Conservation (phyloP, 1,140 invertebrate genomes). For the Caligus rogercresseyi region DNA sequence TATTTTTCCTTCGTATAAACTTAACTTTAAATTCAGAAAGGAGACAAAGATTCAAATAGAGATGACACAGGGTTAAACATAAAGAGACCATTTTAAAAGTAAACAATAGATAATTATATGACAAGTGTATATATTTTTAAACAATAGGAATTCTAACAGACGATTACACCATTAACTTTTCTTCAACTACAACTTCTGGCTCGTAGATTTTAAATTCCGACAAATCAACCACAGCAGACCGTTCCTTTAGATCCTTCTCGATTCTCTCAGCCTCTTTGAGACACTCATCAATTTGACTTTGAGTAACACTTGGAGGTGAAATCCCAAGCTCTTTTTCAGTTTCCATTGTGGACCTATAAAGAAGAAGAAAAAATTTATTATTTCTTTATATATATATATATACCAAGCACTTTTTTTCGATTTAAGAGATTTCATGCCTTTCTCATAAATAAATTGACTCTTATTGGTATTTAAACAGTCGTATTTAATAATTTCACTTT, state of each 20-base stretch:
- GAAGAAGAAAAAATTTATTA: too few species aligned
- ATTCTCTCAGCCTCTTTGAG: background rate
- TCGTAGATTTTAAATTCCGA: background rate
- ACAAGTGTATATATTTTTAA: background rate
- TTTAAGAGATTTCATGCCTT: too few species aligned
- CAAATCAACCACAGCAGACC: background rate
- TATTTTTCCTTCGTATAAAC: too few species aligned
- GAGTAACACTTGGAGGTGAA: background rate
- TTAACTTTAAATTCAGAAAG: too few species aligned
- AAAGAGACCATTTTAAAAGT: too few species aligned
- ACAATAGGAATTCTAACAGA: background rate
- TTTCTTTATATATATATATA: too few species aligned
- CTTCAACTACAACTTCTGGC: background rate
- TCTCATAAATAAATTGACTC: too few species aligned
- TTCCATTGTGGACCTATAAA: background rate
- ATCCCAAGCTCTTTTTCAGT: background rate
- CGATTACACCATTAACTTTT: background rate
- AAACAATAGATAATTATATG: background rate
- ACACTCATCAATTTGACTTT: background rate
- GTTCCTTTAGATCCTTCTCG: background rate
- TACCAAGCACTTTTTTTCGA: too few species aligned
- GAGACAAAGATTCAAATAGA: too few species aligned
- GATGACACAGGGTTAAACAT: too few species aligned
- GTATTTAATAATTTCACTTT: too few species aligned
- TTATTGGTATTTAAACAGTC: too few species aligned